Evolutionary conservation across 2,888 invertebrate genomes (phyloP).

Genomic region (Orchesella flavescens): DNA sequence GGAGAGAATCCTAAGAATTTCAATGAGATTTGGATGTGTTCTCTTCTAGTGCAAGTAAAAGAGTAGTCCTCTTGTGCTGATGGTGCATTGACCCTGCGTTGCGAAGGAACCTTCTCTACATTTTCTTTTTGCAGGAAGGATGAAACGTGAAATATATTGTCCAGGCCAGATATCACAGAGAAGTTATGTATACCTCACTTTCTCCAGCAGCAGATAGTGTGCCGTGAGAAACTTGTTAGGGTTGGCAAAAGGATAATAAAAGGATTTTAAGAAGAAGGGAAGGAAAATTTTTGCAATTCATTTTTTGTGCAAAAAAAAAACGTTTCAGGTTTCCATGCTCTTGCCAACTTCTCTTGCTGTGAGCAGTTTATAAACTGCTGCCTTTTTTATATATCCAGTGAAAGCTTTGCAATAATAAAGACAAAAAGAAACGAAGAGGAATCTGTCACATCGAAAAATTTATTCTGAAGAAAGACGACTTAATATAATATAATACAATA

Average conservation of each 20-base stretch:
- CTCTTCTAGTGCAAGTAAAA: slow-evolving; percentile 13
- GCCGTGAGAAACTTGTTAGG: neutral
- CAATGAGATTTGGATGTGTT: slow-evolving; percentile 51
- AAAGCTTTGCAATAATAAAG: no score
- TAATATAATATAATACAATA: no score
- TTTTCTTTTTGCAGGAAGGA: slow-evolving; percentile 57
- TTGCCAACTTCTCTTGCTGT: no score
- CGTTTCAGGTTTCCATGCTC: no score
- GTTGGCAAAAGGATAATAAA: neutral
- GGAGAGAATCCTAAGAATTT: slow-evolving; percentile 60
- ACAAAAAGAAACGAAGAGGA: no score
- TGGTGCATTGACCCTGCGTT: slow-evolving; percentile 65
- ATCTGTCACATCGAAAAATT: neutral
- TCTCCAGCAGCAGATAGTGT: slow-evolving; percentile 26
- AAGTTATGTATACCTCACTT: slow-evolving; percentile 11
- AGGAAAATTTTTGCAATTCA: neutral
- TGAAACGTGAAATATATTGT: slow-evolving; percentile 63
- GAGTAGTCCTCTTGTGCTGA: slow-evolving; percentile 32
- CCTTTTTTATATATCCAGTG: no score
- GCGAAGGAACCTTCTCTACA: slow-evolving; percentile 49
- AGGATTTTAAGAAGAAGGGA: neutral
- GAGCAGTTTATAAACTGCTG: no score
- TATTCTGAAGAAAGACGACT: neutral
- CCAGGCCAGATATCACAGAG: slow-evolving; percentile 35
- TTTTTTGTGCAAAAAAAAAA: neutral